Conservation (phyloP, 1,140 invertebrate species). For the Maconellicoccus hirsutus region DNA sequence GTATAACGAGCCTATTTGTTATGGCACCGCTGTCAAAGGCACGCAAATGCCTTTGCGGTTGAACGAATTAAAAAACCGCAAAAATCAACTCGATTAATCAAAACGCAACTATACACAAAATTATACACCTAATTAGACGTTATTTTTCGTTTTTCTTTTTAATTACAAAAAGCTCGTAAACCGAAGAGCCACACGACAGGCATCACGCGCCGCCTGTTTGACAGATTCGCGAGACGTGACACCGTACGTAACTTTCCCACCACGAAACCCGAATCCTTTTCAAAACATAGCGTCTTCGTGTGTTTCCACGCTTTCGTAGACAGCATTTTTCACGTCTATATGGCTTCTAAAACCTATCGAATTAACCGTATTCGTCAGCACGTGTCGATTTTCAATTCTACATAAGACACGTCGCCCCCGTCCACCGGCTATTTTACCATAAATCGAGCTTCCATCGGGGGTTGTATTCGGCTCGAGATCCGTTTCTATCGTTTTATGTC, state of each 20-base stretch:
- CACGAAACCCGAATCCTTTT: not conserved
- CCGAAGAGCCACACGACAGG: no score
- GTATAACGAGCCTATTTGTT: not conserved
- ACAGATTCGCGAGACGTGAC: no score
- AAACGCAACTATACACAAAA: not conserved
- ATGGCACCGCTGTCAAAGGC: not conserved
- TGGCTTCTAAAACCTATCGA: not conserved
- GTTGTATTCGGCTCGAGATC: no score
- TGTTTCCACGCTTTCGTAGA: not conserved
- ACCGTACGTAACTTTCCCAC: no score
- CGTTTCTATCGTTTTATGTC: no score
- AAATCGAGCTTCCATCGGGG: no score
- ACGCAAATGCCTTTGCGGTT: not conserved
- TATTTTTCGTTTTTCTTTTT: no score
- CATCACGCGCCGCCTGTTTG: no score
- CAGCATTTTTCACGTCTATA: not conserved
- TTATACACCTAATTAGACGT: not conserved
- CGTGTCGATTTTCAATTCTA: not conserved
- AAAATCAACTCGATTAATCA: not conserved
- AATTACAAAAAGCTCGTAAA: no score
- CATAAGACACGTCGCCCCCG: not conserved
- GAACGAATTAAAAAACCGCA: not conserved
- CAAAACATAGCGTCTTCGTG: not conserved
- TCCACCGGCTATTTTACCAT: not conserved
- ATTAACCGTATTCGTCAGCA: constrained; percentile 3